phyloP scores from a whole-genome alignment of 2,113 vertebrate genomes.

The Tragelaphus buxtoni region DNA sequence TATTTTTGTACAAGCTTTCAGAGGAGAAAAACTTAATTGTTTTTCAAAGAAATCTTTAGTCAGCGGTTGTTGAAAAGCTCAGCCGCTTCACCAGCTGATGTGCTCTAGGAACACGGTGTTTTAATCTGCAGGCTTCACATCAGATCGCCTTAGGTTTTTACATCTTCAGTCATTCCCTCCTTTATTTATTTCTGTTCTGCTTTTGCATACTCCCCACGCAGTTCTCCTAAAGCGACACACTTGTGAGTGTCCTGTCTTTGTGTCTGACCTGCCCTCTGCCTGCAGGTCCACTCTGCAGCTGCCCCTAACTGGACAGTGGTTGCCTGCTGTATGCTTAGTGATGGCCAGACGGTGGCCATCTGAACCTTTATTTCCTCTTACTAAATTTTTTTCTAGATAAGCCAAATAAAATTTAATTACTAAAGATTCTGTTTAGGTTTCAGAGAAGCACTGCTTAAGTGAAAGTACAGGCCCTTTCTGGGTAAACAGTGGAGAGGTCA shows the following conservation, averaged over 20 bases:
- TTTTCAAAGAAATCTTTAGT: background rate
- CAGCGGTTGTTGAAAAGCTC: background rate
- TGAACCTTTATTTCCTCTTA: background rate
- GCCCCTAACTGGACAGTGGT: background rate
- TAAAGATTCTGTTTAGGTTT: background rate
- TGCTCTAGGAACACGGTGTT: background rate
- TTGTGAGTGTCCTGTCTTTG: background rate
- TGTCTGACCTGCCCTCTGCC: background rate
- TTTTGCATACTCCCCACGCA: background rate
- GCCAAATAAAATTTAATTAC: background rate
- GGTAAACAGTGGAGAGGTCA: background rate
- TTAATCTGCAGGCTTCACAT: background rate
- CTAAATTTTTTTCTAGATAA: background rate
- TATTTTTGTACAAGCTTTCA: background rate
- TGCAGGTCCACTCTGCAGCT: background rate
- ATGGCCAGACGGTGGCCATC: background rate
- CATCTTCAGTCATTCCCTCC: background rate
- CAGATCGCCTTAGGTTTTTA: background rate
- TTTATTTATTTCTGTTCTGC: accelerated
- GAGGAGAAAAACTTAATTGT: background rate
- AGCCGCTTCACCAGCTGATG: background rate
- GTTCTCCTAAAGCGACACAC: background rate
- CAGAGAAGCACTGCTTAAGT: background rate
- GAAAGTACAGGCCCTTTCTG: background rate
- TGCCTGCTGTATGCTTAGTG: background rate